A percentile compares a stretch with the other conserved stretches of the same genome.
Evolutionary conservation across 2,888 invertebrate species (phyloP).

Genomic region (Caenorhabditis afra): DNA sequence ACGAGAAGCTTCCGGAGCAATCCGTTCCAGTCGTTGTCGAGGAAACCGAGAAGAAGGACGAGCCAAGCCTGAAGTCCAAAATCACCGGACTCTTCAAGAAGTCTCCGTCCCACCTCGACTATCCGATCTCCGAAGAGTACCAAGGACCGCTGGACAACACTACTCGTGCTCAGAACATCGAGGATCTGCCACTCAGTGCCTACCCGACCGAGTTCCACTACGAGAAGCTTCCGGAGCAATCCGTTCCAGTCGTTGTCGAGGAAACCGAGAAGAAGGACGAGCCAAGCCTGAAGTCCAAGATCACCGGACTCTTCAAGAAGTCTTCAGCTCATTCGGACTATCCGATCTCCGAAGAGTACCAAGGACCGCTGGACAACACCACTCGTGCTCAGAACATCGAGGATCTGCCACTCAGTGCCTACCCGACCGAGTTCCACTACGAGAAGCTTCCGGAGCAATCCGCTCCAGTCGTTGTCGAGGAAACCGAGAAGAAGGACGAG

Average conservation of each 20-base stretch:
- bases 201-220: constrained; percentile 49
- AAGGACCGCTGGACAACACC: constrained; percentile 50
- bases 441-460: constrained; percentile 35
- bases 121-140: constrained; percentile 48
- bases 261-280: constrained; percentile 42
- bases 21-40: constrained; percentile 16
- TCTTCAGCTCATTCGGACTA: constrained; percentile 62
- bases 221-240: constrained; percentile 38
- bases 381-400: constrained; percentile 19
- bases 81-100: constrained; percentile 50
- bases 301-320: constrained; percentile 49
- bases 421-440: constrained; percentile 57
- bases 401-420: constrained; percentile 19
- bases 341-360: constrained; percentile 51
- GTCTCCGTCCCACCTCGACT: constrained; percentile 59
- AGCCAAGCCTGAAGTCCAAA: constrained; percentile 48
- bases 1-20: constrained; percentile 42
- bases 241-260: constrained; percentile 17
- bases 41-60: constrained; percentile 41
- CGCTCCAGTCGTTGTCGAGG: constrained; percentile 25
- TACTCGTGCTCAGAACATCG: constrained; percentile 48
- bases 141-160: constrained; percentile 50
- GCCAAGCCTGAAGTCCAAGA: constrained; percentile 47
- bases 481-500: constrained; percentile 32
- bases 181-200: constrained; percentile 53